A percentile compares a stretch with the other conserved stretches of the same genome.
Conservation (phyloP, 2,113 vertebrate species). For the Anolis sagrei region DNA sequence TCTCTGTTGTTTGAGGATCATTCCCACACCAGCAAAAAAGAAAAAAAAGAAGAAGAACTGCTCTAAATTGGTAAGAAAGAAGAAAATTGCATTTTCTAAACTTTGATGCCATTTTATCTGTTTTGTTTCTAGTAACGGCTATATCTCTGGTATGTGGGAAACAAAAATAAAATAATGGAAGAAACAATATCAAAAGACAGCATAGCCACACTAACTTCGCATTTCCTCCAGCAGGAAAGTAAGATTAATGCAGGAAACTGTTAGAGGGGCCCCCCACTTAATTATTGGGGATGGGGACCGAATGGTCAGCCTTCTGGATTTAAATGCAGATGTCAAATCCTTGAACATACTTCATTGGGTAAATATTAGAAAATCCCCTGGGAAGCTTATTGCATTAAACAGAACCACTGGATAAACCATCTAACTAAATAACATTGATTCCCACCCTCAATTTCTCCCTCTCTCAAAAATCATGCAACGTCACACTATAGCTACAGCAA, state of each 20-base stretch:
- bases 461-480: background rate
- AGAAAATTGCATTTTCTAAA: background rate
- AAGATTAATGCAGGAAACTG: constrained; percentile 30
- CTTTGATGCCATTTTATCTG: background rate
- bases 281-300: constrained; percentile 34
- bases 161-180: background rate
- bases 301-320: constrained; percentile 26
- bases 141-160: background rate
- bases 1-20: background rate
- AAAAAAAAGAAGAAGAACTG: background rate
- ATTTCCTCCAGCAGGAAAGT: constrained; percentile 29
- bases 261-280: background rate
- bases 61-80: background rate
- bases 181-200: constrained; percentile 1
- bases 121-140: background rate
- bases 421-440: constrained; percentile 55
- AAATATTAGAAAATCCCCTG: constrained; percentile 58
- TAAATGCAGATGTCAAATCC: constrained; percentile 49
- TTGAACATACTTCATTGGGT: constrained; percentile 50
- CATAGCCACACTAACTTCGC: constrained; percentile 17
- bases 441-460: constrained; percentile 40
- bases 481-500: background rate
- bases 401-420: constrained; percentile 52
- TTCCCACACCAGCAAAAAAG: background rate
- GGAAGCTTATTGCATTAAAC: constrained; percentile 57